Evolutionary conservation across 2,888 invertebrate genomes (phyloP), one percentile per base, ranked within the genome.

Genomic region (Seira ritae): DNA sequence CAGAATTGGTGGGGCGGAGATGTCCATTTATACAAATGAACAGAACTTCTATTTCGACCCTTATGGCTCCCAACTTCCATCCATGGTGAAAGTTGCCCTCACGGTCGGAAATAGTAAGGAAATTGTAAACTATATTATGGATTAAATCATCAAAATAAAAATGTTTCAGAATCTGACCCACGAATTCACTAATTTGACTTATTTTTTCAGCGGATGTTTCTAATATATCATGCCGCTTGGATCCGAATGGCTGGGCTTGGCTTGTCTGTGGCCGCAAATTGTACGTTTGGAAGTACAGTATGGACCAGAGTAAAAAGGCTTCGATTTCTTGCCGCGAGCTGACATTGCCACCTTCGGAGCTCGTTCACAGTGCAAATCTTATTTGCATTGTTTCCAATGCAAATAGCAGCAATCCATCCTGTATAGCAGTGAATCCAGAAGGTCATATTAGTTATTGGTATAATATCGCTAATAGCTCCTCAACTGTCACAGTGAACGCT

Each of bases 401-500:
- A 66, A 92, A 92, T 0, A 93, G 93, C 85, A 93, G 93, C 90
- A 93, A 91, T 86, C 96, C 97, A 8, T 95, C 96, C 0, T 97
- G 97, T 89, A 94, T 98, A 88, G 97, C 97, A 17, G 96, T 97
- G 0, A 97, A 98, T 0, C 97, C 98, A 0, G 98, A 98, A 90
- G 98, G 98, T 46, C 94, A 95, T 71, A 95, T 97, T 0, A 94
- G 98, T n/a, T 98, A 95, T 91, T 98, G 98, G 98, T 94, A 96
- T 0, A 96, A 95, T 2, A 94, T 98, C 50, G 95, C 95, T 0
- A 96, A 97, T 89, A 97, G 97, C 90, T 95, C 95, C 0, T 94
- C 95, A 0, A 96, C 95, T 12, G 93, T 95, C 15, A 98, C 98
- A 90, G 94, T 95, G 65, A 94, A 94, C 79, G 95, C 96, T 1